Percentiles rank a stretch among this genome's conserved stretches.
phyloP scores from a whole-genome alignment of 2,888 invertebrate species.

The Cerastoderma edule region DNA sequence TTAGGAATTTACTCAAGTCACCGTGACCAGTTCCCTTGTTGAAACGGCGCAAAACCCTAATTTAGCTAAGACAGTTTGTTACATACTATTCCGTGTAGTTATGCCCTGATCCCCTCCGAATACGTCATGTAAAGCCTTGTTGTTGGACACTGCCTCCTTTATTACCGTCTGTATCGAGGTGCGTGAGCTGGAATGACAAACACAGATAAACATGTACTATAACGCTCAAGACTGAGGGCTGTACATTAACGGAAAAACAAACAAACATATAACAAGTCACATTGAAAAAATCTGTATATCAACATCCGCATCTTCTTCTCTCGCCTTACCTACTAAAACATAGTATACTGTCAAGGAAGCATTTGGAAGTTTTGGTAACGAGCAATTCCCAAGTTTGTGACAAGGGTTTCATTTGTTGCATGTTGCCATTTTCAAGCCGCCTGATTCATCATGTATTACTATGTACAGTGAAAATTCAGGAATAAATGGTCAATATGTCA shows the following conservation, averaged over 20 bases:
- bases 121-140: neutral
- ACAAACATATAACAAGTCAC: neutral
- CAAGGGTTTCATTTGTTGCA: too few relatives aligned
- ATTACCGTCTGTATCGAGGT: neutral
- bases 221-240: neutral
- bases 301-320: neutral
- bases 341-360: too few relatives aligned
- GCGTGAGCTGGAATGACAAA: neutral
- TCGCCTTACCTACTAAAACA: too few relatives aligned
- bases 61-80: too few relatives aligned
- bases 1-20: neutral
- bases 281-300: neutral
- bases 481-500: too few relatives aligned
- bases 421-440: too few relatives aligned
- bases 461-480: too few relatives aligned
- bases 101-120: neutral
- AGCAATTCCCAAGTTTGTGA: too few relatives aligned
- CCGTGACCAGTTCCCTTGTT: neutral
- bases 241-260: neutral
- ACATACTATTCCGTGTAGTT: too few relatives aligned
- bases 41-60: too few relatives aligned
- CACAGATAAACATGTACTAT: neutral
- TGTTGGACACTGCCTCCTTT: constrained; percentile 10
- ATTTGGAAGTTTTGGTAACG: too few relatives aligned
- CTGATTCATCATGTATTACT: too few relatives aligned